Evolutionary conservation across 1,140 invertebrate species (phyloP), one percentile per base, ranked within the genome.

Genomic region (Phenacoccus solenopsis): DNA sequence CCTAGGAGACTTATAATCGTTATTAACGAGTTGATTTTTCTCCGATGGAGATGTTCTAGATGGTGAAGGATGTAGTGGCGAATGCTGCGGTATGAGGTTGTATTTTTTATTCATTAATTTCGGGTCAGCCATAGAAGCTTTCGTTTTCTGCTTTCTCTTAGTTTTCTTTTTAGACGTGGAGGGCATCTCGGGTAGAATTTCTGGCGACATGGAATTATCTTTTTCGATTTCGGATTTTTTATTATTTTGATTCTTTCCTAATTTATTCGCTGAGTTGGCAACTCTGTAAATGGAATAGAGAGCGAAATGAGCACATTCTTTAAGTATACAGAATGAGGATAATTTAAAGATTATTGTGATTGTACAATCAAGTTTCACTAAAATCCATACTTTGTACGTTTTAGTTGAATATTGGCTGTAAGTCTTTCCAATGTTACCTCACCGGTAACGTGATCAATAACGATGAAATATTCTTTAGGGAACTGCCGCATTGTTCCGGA

Each of bases 361-460:
- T 38, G n/a, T 10, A 38, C n/a, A n/a, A 38, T 38, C 32, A 38
- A 9, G 32, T n/a, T n/a, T n/a, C n/a, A n/a, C n/a, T n/a, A n/a
- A n/a, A n/a, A n/a, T 49, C 5, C 13, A 49, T 64, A 64, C 59
- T 64, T 64, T 27, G 59, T 64, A 13, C 59, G 59, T 16, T 64
- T 64, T 5, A 64, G 59, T 64, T 64, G 59, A 27, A 64, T 64
- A 64, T 64, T 64, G 2, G 59, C 59, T 64, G 59, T 64, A 27
- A 64, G 59, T 27, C 59, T 64, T 27, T 64, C 59, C 12, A 64
- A 27, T 1, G 59, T 64, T 10, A 64, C 22, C 25, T 64, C 59
- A 64, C 59, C 59, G 59, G 59, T 64, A 64, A 64, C 59, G 16
- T 64, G 59, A 27, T 64, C 59, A 64, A 64, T 27, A 3, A 64